These are phyloP conservation scores for Gadopsis bispinosus DNA, from an alignment of 2,797 vertebrate species.

Conservation along the genomic window DNA sequence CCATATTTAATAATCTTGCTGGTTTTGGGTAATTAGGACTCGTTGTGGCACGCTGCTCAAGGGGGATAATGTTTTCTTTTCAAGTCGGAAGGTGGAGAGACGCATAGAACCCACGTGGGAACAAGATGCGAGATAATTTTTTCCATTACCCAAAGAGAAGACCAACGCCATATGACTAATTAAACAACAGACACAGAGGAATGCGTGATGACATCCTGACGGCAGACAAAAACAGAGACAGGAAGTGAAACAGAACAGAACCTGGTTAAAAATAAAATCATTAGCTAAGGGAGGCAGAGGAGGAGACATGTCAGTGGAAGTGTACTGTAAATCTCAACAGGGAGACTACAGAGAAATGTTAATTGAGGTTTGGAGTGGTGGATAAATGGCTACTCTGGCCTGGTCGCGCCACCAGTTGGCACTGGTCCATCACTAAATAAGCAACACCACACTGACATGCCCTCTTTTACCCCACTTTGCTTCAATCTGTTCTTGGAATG, in stretches of 20 bases:
- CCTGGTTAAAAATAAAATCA: slow-evolving; percentile 53
- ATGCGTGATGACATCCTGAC: slow-evolving; percentile 58
- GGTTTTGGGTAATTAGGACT: slow-evolving; percentile 53
- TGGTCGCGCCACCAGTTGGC: slow-evolving; percentile 45
- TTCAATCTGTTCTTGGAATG: slow-evolving; percentile 61
- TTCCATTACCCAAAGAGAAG: slow-evolving; percentile 60
- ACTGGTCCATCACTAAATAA: slow-evolving; percentile 63
- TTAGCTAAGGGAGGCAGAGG: slow-evolving; percentile 13
- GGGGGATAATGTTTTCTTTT: slow-evolving; percentile 64
- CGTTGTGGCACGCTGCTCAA: slow-evolving; percentile 46
- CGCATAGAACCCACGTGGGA: slow-evolving; percentile 45
- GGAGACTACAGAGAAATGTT: slow-evolving; percentile 43
- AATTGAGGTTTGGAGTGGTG: slow-evolving; percentile 60
- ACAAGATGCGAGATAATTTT: slow-evolving; percentile 47
- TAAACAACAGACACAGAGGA: slow-evolving; percentile 66
- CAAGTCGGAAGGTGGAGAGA: slow-evolving; percentile 69
- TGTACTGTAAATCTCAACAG: slow-evolving; percentile 43
- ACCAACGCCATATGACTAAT: slow-evolving; percentile 66
- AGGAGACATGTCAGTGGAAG: slow-evolving; percentile 27
- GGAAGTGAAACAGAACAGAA: slow-evolving; percentile 62
- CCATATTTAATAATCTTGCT: slow-evolving; percentile 56
- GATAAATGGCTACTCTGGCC: slow-evolving; percentile 57
- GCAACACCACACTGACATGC: slow-evolving; percentile 39
- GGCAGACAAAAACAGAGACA: slow-evolving; percentile 50
- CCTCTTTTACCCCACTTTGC: slow-evolving; percentile 63